Percentiles rank a stretch among this genome's conserved stretches.
These are phyloP conservation scores for Pygoscelis adeliae DNA, from an alignment of 2,113 vertebrate genomes.

Conservation along the genomic window DNA sequence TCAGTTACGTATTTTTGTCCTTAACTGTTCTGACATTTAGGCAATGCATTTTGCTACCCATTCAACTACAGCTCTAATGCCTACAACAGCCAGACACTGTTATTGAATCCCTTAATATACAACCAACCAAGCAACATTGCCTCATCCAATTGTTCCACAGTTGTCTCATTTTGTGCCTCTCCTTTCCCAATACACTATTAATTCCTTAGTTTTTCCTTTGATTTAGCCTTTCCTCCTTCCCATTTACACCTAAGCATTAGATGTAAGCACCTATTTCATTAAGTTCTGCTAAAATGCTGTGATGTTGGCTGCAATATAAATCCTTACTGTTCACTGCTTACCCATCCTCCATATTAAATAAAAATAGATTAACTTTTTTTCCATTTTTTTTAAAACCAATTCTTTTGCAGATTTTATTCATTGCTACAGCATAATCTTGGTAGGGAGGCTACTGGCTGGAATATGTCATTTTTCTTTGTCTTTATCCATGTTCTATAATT, in stretches of 20 bases:
- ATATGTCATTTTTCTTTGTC: neutral
- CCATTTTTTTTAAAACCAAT: neutral
- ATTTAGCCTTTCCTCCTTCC: neutral
- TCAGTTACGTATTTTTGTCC: neutral
- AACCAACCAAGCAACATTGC: neutral
- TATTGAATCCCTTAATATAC: neutral
- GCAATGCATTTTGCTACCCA: neutral
- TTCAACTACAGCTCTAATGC: neutral
- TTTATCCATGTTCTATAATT: conserved; percentile 1
- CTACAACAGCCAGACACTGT: neutral
- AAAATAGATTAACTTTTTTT: neutral
- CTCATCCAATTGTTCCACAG: neutral
- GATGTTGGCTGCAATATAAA: neutral
- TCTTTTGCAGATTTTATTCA: neutral
- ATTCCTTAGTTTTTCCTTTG: neutral
- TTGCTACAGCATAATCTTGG: neutral
- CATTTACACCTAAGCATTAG: neutral
- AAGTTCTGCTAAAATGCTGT: neutral
- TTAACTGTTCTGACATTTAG: neutral
- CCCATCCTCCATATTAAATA: neutral
- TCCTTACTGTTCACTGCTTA: neutral
- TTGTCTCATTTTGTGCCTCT: neutral
- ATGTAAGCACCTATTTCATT: neutral
- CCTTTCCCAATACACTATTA: neutral
- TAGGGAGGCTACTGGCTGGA: neutral